Evolutionary conservation across 2,888 invertebrate species (phyloP), one percentile per base, ranked within the genome.

Genomic region (Eucera pruinosa): DNA sequence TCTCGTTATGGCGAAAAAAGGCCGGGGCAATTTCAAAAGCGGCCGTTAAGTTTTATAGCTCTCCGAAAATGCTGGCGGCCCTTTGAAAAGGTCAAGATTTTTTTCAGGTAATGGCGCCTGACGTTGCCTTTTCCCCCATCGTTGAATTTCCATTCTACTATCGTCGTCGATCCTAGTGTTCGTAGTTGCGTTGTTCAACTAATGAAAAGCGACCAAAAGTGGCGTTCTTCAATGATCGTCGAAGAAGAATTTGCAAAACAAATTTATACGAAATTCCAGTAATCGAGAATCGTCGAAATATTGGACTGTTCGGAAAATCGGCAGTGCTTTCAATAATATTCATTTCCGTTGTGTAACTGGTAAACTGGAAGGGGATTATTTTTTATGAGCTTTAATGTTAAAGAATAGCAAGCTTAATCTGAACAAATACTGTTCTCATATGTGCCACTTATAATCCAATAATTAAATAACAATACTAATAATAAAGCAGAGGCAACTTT

Each of bases 1-100:
- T 79, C 87, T 87, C 79, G 87, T 87, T 87, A 84, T 57, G 72
- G 81, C 75, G 80, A 78, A 78, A 88, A 86, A 86, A 86, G 84
- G 84, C 82, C 80, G 85, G 80, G 80, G 87, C 87, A 87, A 90
- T 90, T 84, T 78, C 77, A 84, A 88, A 90, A 88, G 84, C 81
- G 80, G 80, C 85, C 88, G 87, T 89, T 90, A 88, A 88, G 82
- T 78, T 88, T 89, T 88, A 88, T 80, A 74, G 23, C 67, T 58
- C 23, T 30, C 68, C 65, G 83, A 83, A 85, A 75, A 83, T 74
- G 81, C 27, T 66, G 76, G n/a, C 52, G 47, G 30, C 58, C 62
- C 62, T 78, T 50, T 75, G 71, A 80, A 83, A 88, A 88, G 87
- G 88, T 90, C 86, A 88, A 86, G 87, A 87, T 85, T 86, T 89